Percentiles rank a stretch among this genome's conserved stretches.
phyloP scores from a whole-genome alignment of 92 coral and sea anemone species.

The Muricea muricata region DNA sequence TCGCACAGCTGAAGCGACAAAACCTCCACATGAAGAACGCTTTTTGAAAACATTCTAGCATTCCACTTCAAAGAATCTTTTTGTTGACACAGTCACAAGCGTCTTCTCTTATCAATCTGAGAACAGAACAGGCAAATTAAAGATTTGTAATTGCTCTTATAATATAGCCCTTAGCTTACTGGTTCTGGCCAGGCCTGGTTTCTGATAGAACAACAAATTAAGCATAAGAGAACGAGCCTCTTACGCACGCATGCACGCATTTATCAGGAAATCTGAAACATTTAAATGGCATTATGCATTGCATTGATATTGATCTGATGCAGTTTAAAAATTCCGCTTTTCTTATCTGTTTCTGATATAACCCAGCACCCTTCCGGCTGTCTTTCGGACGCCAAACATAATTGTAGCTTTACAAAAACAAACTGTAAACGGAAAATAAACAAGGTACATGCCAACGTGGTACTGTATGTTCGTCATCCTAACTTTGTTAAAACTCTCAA shows the following conservation, averaged over 20 bases:
- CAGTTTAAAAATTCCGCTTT: constrained; percentile 4
- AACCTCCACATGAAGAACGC: constrained; percentile 4
- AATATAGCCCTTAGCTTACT: background rate
- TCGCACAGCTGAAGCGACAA: constrained; percentile 11
- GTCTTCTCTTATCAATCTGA: no score
- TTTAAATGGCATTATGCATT: background rate
- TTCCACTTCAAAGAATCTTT: background rate
- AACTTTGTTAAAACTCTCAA: no score
- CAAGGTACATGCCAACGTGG: background rate
- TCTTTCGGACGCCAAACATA: constrained; percentile 1
- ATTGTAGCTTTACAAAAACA: background rate
- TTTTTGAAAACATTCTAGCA: constrained; percentile 14
- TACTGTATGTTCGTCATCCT: background rate
- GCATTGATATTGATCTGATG: background rate
- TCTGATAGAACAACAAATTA: no score
- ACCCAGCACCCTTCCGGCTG: background rate
- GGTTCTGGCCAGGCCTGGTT: no score
- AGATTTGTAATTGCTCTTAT: no score
- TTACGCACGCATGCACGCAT: background rate
- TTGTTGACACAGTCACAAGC: no score
- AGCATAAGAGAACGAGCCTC: background rate
- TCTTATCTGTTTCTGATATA: constrained; percentile 1
- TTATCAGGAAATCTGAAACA: background rate
- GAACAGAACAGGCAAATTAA: no score
- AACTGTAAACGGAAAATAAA: background rate